Percentiles rank a stretch among this genome's conserved stretches.
Evolutionary conservation across 1,140 invertebrate genomes (phyloP).

Genomic region (Drosophila subpulchrella): DNA sequence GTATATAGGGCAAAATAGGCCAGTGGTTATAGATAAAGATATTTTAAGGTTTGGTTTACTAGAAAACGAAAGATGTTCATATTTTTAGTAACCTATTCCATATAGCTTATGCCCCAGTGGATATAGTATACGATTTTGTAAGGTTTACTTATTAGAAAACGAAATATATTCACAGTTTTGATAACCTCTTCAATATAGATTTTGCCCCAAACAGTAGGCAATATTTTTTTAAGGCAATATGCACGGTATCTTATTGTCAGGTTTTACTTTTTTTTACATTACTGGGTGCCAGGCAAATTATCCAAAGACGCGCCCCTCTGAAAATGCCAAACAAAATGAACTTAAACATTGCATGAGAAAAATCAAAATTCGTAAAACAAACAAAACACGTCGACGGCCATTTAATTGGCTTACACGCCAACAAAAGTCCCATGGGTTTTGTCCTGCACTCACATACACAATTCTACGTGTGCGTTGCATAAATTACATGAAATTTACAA

Average conservation of each 20-base stretch:
- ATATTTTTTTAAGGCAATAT: not conserved
- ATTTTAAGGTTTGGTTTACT: too few relatives aligned
- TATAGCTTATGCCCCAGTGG: too few relatives aligned
- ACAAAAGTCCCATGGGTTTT: constrained; percentile 30
- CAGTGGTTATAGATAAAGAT: too few relatives aligned
- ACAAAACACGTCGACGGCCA: constrained; percentile 70
- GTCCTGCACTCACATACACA: constrained; percentile 9
- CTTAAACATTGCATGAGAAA: constrained; percentile 59
- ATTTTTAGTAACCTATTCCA: not conserved
- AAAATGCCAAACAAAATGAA: constrained; percentile 70
- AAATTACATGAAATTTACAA: constrained; percentile 73
- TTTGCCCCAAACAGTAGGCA: not conserved
- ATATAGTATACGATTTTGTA: too few relatives aligned
- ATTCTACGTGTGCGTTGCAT: constrained; percentile 58
- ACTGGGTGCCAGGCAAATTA: constrained; percentile 55
- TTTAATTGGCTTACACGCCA: constrained; percentile 72
- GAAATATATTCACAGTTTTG: too few relatives aligned
- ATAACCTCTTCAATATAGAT: not conserved
- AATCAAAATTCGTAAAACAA: constrained; percentile 69
- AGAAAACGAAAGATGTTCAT: too few relatives aligned
- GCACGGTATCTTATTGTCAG: not conserved
- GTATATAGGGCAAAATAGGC: not conserved
- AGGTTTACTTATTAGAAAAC: too few relatives aligned
- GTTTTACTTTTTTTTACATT: not conserved
- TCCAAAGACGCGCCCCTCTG: constrained; percentile 51